A percentile compares a stretch with the other conserved stretches of the same genome.
phyloP scores from a whole-genome alignment of 1,140 invertebrate species.

The Drosophila micromelanica region DNA sequence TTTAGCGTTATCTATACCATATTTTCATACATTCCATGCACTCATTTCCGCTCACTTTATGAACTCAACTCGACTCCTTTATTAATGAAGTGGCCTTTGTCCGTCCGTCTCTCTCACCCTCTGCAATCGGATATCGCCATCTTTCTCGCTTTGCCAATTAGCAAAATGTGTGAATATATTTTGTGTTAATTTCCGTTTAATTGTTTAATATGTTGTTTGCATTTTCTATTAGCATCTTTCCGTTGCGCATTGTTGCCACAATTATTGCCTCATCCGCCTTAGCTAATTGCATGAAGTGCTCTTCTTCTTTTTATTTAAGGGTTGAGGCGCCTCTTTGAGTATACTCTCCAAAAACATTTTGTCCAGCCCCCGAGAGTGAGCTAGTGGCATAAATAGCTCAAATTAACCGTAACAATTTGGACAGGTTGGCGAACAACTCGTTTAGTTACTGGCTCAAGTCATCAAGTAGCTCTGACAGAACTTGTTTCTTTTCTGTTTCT shows the following conservation, averaged over 20 bases:
- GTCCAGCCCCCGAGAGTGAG: neutral
- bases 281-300: slow-evolving; percentile 42
- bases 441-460: neutral
- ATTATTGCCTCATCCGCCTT: slow-evolving; percentile 55
- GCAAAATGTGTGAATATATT: slow-evolving; percentile 67
- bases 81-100: slow-evolving; percentile 62
- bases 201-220: slow-evolving; percentile 82
- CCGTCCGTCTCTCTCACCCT: too few relatives aligned
- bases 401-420: slow-evolving; percentile 5
- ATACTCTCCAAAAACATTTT: slow-evolving; percentile 1
- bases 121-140: neutral
- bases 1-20: slow-evolving; percentile 17
- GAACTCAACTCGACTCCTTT: slow-evolving; percentile 26
- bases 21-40: slow-evolving; percentile 51
- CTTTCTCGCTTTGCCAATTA: slow-evolving; percentile 38
- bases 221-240: slow-evolving; percentile 75
- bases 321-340: slow-evolving; percentile 11
- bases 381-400: neutral
- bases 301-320: slow-evolving; percentile 24
- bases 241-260: slow-evolving; percentile 63
- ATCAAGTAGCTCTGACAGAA: slow-evolving; percentile 2
- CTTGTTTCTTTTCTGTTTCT: neutral
- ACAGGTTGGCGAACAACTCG: slow-evolving; percentile 12
- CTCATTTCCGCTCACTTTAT: slow-evolving; percentile 67
- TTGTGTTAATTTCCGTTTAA: slow-evolving; percentile 81